Evolutionary conservation across 1,140 invertebrate genomes (phyloP).

Genomic region (Cydia fagiglandana): DNA sequence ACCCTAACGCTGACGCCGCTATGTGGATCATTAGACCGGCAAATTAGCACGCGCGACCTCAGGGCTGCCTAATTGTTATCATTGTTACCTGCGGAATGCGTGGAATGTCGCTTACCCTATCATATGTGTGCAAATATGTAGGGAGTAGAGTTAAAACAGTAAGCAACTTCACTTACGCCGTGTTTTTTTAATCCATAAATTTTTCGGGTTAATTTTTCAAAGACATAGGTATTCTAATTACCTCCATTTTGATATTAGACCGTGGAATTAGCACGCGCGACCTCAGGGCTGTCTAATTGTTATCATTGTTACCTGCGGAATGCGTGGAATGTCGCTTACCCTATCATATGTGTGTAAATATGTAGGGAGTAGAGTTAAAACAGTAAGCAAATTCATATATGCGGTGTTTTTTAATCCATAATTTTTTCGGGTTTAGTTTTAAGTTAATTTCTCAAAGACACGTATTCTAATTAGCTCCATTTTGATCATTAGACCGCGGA

Average conservation of each 20-base stretch:
- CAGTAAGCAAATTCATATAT: no score
- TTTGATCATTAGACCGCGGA: constrained; percentile 48
- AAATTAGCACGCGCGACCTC: constrained; percentile 46
- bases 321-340: constrained; percentile 26
- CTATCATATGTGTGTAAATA: background rate
- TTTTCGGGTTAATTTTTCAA: no score
- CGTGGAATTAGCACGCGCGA: constrained; percentile 45
- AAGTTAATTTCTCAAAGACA: no score
- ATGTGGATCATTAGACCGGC: constrained; percentile 46
- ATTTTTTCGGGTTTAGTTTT: no score
- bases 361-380: background rate
- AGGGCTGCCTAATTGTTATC: constrained; percentile 47
- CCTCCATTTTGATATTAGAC: no score
- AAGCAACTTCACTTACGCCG: no score
- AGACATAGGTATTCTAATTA: no score
- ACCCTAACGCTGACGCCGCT: constrained; percentile 37
- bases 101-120: constrained; percentile 20
- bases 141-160: background rate
- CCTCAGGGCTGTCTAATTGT: constrained; percentile 46
- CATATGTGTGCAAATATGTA: constrained; percentile 4
- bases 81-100: constrained; percentile 38
- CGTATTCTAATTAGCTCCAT: no score
- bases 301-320: constrained; percentile 42
- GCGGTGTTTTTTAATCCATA: no score
- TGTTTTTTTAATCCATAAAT: no score